Evolutionary conservation across 2,797 vertebrate genomes (phyloP), one percentile per base, ranked within the genome.

Genomic region (Taeniopygia guttata): DNA sequence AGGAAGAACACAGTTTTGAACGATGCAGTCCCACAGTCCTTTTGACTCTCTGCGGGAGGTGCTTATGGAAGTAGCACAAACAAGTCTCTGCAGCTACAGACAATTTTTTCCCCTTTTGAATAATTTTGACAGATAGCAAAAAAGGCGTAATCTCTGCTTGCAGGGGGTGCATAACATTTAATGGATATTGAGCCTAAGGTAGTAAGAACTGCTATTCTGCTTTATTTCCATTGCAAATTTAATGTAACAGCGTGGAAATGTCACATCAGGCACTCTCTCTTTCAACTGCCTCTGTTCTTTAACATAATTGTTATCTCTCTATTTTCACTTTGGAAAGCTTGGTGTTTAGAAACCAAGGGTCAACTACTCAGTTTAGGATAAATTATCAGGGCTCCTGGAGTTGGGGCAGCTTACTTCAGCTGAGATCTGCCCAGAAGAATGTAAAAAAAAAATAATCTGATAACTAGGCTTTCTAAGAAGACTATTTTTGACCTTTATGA

Each of bases 201-300:
- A 70, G 51, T 12, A 90, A 76, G 6, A 87, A 19, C 43, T 84
- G 42, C 30, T 93, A 19, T 9, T 89, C 30, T 63, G 45, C 22
- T 91, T 84, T 87, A 95, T 94, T 92, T 96, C 80, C 60, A 82
- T 82, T 92, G 55, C 70, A 84, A 76, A 94, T 96, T 87, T 89
- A 48, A 49, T 56, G 13, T 63, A 86, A 59, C 36, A 30, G 48
- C 8, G 2, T 67, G 63, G 48, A 95, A 95, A 94, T 89, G 70
- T 70, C 88, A 95, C 29, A 79, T 66, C 56, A 89, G 85, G 63
- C 34, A 64, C 16, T 16, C n/a, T 72, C 30, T 75, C 11, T 91
- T 82, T 83, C 32, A 84, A 9, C 81, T 84, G 25, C 38, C 8
- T 84, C 49, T 70, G 2, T 36, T 88, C 25, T 52, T 74, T 62